Base-by-base conservation (phyloP, 2,888 invertebrate species). In the Heliconius cydno region DNA sequence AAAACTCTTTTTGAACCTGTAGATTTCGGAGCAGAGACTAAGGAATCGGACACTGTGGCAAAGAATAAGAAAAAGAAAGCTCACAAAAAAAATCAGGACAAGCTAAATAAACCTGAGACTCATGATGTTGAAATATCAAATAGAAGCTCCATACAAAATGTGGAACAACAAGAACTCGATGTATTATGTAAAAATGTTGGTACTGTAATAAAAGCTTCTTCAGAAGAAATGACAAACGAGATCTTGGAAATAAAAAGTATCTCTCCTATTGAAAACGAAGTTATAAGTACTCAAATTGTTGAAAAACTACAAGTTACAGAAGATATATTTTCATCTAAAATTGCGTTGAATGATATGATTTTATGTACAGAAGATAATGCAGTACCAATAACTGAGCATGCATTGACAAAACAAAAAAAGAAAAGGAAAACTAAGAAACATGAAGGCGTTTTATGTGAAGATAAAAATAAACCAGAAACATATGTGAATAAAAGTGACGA, bases 391-490 rank as follows among this genome's bases (percentile, higher is more conserved):
- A 30, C 68, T 25, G 78, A 80, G 77, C 83, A 84, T 9, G 70
- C 30, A 70, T 52, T 67, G 52, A 76, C 81, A 46, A 91, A 88
- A 84, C 84, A 80, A 82, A 90, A 89, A 83, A 91, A 90, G 82
- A 88, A 87, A 78, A 92, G 89, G 77, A 92, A 90, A 84, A 85
- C 83, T 68, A 90, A 89, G 82, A 90, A 89, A 80, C 83, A 83
- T 30, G 87, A 88, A 73, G 83, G 80, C 63, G 85, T 81, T 76
- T 85, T 86, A 84, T 78, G 76, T 67, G 77, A 82, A 60, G 82
- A 85, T 81, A 79, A 72, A 80, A 46, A 71, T 25, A 71, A 71
- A 80, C 57, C 25, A 34, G 72, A 57, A n/a, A 19, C 22, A 77
- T 13, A 4, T 46, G 3, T 72, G 38, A 70, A 66, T 71, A 75